These are phyloP conservation scores for Pollenia labialis DNA, from an alignment of 2,888 invertebrate genomes.

Conservation along the genomic window DNA sequence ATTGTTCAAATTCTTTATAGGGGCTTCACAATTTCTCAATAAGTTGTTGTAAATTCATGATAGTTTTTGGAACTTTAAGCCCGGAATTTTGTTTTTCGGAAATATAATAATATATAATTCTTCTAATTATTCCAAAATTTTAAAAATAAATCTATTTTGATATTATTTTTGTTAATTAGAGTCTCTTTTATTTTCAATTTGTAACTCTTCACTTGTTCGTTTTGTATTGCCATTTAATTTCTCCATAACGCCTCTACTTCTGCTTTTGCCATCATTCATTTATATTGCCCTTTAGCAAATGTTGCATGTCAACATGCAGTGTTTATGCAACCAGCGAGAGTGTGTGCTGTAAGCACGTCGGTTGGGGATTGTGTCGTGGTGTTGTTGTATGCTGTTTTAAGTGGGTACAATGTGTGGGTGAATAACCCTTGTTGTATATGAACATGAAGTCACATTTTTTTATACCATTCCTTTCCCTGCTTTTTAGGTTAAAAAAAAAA, in stretches of 20 bases:
- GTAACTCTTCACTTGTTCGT: not conserved
- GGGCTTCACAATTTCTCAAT: no score
- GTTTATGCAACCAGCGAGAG: constrained; percentile 29
- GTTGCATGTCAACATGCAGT: constrained; percentile 70
- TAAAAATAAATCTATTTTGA: no score
- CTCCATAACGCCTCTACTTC: not conserved
- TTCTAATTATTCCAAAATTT: no score
- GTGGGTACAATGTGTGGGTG: constrained; percentile 70
- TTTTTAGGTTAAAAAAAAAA: not conserved
- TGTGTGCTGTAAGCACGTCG: constrained; percentile 41
- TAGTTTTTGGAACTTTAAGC: no score
- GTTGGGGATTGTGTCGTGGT: constrained; percentile 36
- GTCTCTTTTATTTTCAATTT: not conserved
- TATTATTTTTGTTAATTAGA: not conserved
- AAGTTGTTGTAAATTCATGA: no score
- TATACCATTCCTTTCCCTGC: not conserved
- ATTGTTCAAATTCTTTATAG: no score
- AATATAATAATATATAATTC: no score
- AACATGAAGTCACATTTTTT: constrained; percentile 40
- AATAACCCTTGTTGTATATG: constrained; percentile 66
- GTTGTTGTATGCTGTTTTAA: constrained; percentile 48
- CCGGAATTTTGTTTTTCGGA: no score
- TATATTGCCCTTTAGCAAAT: constrained; percentile 66
- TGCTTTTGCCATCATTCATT: constrained; percentile 12
- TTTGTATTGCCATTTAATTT: constrained; percentile 17